A percentile compares a stretch with the other conserved stretches of the same genome.
Evolutionary conservation across 2,888 invertebrate genomes (phyloP).

Genomic region (Hipparchia sbordonii): DNA sequence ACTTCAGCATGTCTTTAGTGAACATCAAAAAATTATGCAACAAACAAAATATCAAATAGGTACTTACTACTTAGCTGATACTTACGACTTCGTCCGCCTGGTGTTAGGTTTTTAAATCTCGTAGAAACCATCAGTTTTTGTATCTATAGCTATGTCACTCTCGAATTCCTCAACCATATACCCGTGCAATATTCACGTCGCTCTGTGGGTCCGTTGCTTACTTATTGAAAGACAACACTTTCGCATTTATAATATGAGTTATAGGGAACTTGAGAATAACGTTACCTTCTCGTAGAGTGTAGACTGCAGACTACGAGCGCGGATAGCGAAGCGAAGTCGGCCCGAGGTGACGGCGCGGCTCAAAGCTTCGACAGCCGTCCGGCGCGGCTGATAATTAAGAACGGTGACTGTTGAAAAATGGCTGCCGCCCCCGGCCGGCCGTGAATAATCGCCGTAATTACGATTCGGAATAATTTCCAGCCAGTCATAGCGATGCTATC

Average conservation of each 20-base stretch:
- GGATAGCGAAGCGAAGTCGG: constrained; percentile 65
- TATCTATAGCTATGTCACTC: too few species aligned
- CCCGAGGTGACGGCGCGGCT: constrained; percentile 80
- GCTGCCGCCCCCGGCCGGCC: constrained; percentile 83
- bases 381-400: constrained; percentile 82
- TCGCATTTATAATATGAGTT: too few species aligned
- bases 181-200: too few species aligned
- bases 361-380: constrained; percentile 83
- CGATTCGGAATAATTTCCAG: constrained; percentile 83
- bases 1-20: not conserved
- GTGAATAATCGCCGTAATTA: constrained; percentile 84
- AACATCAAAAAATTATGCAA: constrained; percentile 2
- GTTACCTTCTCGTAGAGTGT: constrained; percentile 48
- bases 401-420: constrained; percentile 84
- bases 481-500: constrained; percentile 83
- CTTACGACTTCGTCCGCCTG: too few species aligned
- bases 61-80: too few species aligned
- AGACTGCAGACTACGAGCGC: constrained; percentile 40
- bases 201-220: too few species aligned
- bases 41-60: constrained; percentile 30
- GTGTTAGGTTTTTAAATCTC: too few species aligned
- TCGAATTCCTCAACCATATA: too few species aligned
- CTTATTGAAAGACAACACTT: too few species aligned
- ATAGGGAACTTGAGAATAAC: constrained; percentile 29
- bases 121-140: too few species aligned